These are phyloP conservation scores for Protaetia brevitarsis DNA, from an alignment of 1,140 invertebrate genomes.

Conservation along the genomic window DNA sequence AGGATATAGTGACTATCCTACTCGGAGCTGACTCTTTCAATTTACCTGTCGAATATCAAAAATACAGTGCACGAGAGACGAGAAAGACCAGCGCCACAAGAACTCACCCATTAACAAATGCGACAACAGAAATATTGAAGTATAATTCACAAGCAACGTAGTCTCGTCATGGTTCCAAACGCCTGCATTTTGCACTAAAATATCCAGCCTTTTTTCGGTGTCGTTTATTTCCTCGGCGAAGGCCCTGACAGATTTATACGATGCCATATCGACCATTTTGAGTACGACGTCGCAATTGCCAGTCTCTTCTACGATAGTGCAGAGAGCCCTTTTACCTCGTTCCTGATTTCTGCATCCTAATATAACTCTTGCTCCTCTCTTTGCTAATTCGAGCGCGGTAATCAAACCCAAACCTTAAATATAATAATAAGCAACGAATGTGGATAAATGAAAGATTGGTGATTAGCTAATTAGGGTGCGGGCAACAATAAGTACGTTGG, in stretches of 20 bases:
- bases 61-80: too few relatives aligned
- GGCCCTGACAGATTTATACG: background rate
- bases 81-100: too few relatives aligned
- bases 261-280: background rate
- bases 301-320: conserved; percentile 51
- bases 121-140: background rate
- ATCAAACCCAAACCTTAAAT: conserved; percentile 63
- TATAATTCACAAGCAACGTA: background rate
- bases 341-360: conserved; percentile 66
- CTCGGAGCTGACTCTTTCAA: background rate
- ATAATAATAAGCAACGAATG: too few relatives aligned
- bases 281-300: conserved; percentile 57
- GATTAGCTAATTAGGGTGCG: too few relatives aligned
- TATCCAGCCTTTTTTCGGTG: background rate
- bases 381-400: conserved; percentile 64
- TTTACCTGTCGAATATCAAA: too few relatives aligned
- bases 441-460: too few relatives aligned
- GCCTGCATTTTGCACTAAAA: background rate
- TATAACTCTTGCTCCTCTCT: conserved; percentile 64
- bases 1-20: background rate
- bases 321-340: conserved; percentile 64
- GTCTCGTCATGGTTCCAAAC: background rate
- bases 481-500: too few relatives aligned
- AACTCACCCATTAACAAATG: background rate
- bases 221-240: background rate